Evolutionary conservation across 2,797 vertebrate genomes (phyloP), one percentile per base, ranked within the genome.

Genomic region (Chaunax sp.): DNA sequence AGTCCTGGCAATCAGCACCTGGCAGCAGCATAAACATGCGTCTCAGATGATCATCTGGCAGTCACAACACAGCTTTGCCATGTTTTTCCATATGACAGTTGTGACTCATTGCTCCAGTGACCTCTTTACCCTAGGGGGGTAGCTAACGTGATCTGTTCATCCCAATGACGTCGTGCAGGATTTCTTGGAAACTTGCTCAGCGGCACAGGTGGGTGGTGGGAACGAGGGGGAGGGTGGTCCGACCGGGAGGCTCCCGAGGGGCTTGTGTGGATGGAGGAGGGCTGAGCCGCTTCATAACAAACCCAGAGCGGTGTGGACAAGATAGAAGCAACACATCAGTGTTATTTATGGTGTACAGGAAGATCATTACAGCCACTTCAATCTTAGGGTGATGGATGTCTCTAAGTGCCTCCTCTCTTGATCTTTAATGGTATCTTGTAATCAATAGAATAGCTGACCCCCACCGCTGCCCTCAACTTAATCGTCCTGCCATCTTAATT

Each of bases 271-370:
- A 45, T 44, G 47, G 53, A 57, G 62, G 62, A 58, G 10, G 53
- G 64, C 51, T 12, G 51, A 61, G 51, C 64, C 33, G 68, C 74
- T 72, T 78, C 77, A 69, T 62, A 85, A 79, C 75, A 87, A 78
- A 87, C 61, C 72, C 30, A 1, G 28, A 53, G 57, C n/a, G 6
- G 38, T 49, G 71, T 38, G 74, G 69, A 76, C 16, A 26, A 87
- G 78, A 85, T 72, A 70, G 87, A 78, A 67, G 81, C 84, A 86
- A 87, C 90, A 94, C 94, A 95, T 97, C 95, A 94, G 90, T 86
- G 94, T 97, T 96, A 98, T 98, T 96, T 97, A 98, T 96, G 94
- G 93, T 84, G 90, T 89, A 92, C 94, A 92, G 93, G 94, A 95
- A 94, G 94, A 95, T 97, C 95, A 96, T 98, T 97, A 97, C 90